phyloP scores from a whole-genome alignment of 2,113 vertebrate genomes.

The Condylura cristata region DNA sequence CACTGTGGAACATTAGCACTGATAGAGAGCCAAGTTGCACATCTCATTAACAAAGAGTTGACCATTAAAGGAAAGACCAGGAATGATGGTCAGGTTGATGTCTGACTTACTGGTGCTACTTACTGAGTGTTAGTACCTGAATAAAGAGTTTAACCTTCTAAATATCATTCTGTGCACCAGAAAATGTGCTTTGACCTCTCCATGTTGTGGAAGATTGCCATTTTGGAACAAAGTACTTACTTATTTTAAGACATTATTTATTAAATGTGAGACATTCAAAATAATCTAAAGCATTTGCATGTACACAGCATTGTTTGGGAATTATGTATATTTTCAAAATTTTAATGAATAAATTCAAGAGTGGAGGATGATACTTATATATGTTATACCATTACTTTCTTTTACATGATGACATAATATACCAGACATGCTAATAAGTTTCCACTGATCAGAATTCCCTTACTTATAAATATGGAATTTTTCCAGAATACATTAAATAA shows the following conservation, averaged over 20 bases:
- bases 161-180: not conserved
- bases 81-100: not conserved
- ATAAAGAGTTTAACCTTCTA: not conserved
- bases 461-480: not conserved
- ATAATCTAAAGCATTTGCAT: not conserved
- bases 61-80: not conserved
- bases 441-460: not conserved
- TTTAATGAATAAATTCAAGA: not conserved
- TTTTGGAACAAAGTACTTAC: not conserved
- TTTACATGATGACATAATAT: not conserved
- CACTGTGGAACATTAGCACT: not conserved
- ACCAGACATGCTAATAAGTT: not conserved
- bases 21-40: not conserved
- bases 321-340: not conserved
- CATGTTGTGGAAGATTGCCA: not conserved
- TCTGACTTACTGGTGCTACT: not conserved
- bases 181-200: not conserved
- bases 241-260: not conserved
- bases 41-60: not conserved
- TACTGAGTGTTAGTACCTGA: not conserved
- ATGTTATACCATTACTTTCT: not conserved
- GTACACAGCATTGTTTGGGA: not conserved
- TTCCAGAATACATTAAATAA: no score
- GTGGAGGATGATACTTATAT: rapidly evolving
- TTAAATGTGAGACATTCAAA: not conserved